Percentiles rank a stretch among this genome's conserved stretches.
phyloP scores from a whole-genome alignment of 2,888 invertebrate species.

The Anoplius nigerrimus region DNA sequence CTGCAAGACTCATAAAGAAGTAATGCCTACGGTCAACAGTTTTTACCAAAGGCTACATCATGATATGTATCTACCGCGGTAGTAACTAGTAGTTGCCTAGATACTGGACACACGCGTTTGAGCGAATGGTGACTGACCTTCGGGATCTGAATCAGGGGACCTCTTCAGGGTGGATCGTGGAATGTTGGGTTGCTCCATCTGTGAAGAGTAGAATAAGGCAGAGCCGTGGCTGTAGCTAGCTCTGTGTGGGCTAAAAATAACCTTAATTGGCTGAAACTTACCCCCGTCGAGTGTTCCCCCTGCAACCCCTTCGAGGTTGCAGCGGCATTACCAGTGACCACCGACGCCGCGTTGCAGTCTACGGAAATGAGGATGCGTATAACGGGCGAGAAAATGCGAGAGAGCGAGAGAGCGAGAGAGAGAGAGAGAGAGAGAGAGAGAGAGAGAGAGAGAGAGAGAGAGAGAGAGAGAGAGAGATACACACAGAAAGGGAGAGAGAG shows the following conservation, averaged over 20 bases:
- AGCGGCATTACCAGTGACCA: slow-evolving; percentile 37
- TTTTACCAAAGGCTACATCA: no score
- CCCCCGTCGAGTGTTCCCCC: slow-evolving; percentile 50
- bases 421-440: slow-evolving; percentile 11
- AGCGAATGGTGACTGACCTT: slow-evolving; percentile 60
- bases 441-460: not conserved
- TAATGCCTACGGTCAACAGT: not conserved
- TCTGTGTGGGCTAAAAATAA: slow-evolving; percentile 29
- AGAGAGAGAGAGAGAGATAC: slow-evolving; percentile 6
- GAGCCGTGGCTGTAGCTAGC: not conserved
- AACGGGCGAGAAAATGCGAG: not conserved
- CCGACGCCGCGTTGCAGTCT: slow-evolving; percentile 53
- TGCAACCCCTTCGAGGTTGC: slow-evolving; percentile 49
- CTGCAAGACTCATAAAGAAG: slow-evolving; percentile 31
- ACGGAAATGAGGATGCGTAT: slow-evolving; percentile 16
- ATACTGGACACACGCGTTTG: not conserved
- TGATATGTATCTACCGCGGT: slow-evolving; percentile 9
- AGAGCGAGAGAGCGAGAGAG: no score
- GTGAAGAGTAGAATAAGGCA: slow-evolving; percentile 33
- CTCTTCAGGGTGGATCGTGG: slow-evolving; percentile 58
- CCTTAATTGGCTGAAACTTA: slow-evolving; percentile 47
- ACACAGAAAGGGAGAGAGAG: slow-evolving; percentile 3
- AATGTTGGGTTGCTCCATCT: slow-evolving; percentile 62
- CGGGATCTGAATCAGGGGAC: slow-evolving; percentile 60
- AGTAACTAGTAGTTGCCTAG: slow-evolving; percentile 15